Evolutionary conservation across 2,113 vertebrate species (phyloP).

Genomic region (Formicarius rufipectus): DNA sequence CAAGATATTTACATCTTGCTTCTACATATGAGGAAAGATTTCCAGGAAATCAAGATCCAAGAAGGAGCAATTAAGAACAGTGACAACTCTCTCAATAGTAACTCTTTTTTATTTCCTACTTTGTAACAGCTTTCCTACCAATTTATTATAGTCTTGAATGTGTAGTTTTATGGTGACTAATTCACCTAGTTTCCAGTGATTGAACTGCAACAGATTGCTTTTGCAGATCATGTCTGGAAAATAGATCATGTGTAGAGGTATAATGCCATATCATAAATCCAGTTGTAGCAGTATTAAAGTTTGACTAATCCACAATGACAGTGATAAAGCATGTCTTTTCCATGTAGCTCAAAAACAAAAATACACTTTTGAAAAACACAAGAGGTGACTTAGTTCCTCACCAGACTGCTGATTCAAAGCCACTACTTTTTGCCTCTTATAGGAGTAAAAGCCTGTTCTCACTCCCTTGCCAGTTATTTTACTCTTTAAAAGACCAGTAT

Average conservation of each 20-base stretch:
- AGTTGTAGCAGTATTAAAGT: not conserved
- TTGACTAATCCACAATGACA: constrained; percentile 35
- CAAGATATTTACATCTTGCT: not conserved
- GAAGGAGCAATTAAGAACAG: not conserved
- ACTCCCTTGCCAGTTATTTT: not conserved
- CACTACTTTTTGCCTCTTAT: not conserved
- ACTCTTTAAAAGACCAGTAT: not conserved
- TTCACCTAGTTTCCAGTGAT: constrained; percentile 41
- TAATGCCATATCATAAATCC: constrained; percentile 46
- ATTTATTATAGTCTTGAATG: not conserved
- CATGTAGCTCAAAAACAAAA: constrained; percentile 7
- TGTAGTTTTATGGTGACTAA: constrained; percentile 23
- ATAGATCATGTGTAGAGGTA: constrained; percentile 34
- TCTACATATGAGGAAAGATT: not conserved
- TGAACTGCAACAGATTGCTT: constrained; percentile 46
- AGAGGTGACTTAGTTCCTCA: not conserved
- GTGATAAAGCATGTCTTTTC: constrained; percentile 32
- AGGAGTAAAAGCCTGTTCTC: not conserved
- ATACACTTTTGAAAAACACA: not conserved
- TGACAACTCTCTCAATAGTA: not conserved
- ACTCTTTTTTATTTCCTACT: constrained; percentile 3
- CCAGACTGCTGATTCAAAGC: not conserved
- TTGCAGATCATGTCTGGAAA: constrained; percentile 21
- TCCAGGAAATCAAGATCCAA: not conserved
- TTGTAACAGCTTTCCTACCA: not conserved